These are phyloP conservation scores for Cossypha heuglini DNA, from an alignment of 2,797 vertebrate genomes.

Conservation along the genomic window DNA sequence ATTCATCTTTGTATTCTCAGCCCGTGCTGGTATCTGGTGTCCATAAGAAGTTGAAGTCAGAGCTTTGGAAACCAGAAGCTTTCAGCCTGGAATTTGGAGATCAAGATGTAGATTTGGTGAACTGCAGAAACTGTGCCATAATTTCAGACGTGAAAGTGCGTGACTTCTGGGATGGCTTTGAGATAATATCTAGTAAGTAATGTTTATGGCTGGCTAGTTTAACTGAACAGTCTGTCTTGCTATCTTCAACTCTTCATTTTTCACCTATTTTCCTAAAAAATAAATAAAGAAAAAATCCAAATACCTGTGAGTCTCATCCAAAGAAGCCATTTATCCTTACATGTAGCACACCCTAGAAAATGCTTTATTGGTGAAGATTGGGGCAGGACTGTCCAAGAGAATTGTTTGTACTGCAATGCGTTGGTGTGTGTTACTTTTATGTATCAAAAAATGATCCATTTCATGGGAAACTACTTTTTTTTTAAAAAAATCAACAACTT, in stretches of 20 bases:
- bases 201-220: slow-evolving; percentile 40
- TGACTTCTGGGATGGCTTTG: slow-evolving; percentile 99
- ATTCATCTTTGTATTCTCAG: slow-evolving; percentile 77
- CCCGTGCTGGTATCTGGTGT: slow-evolving; percentile 98
- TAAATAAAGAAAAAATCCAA: neutral
- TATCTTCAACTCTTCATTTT: slow-evolving; percentile 7
- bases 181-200: slow-evolving; percentile 93
- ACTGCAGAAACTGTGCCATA: slow-evolving; percentile 97
- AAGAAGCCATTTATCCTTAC: neutral
- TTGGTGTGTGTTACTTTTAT: neutral
- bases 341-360: neutral
- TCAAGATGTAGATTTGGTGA: slow-evolving; percentile 98
- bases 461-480: neutral
- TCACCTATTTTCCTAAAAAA: neutral
- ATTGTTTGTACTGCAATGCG: neutral
- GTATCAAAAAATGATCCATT: neutral
- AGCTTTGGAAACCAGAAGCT: slow-evolving; percentile 92
- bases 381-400: neutral
- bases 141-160: slow-evolving; percentile 98
- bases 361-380: neutral
- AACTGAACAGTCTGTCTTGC: slow-evolving; percentile 34
- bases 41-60: slow-evolving; percentile 89
- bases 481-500: neutral
- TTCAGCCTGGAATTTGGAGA: slow-evolving; percentile 98
- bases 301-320: neutral